Conservation (phyloP, 1,140 invertebrate species). For the Pseudomyrmex sp. region DNA sequence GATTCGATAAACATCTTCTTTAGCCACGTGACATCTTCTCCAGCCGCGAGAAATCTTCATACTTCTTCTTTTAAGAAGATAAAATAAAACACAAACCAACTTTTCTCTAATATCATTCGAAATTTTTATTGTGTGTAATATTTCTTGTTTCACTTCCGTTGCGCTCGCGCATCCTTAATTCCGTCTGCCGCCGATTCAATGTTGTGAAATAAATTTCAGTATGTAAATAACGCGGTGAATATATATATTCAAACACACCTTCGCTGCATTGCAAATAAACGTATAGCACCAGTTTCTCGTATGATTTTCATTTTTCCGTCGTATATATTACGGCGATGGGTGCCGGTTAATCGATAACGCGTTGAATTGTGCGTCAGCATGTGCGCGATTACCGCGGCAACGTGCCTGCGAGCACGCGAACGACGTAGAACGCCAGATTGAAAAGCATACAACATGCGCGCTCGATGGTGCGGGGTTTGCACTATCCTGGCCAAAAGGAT, state of each 20-base stretch:
- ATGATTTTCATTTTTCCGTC: conserved; percentile 67
- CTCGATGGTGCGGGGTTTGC: not conserved
- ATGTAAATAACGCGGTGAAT: conserved; percentile 57
- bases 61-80: not conserved
- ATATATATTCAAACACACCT: conserved; percentile 23
- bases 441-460: conserved; percentile 31
- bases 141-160: conserved; percentile 2
- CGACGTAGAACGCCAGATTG: conserved; percentile 15
- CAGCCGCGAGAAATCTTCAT: not conserved
- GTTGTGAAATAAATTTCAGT: conserved; percentile 59
- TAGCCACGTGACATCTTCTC: not conserved
- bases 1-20: not conserved
- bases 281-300: conserved; percentile 28
- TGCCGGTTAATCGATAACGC: conserved; percentile 58
- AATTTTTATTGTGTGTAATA: not conserved
- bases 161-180: not conserved
- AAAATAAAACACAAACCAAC: too few relatives aligned
- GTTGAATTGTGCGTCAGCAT: conserved; percentile 60
- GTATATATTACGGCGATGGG: not conserved
- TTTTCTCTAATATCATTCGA: not conserved
- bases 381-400: conserved; percentile 33
- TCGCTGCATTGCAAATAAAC: conserved; percentile 58
- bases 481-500: not conserved
- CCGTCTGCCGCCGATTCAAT: conserved; percentile 13
- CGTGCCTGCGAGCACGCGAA: not conserved